Percentiles rank a stretch among this genome's conserved stretches.
phyloP scores from a whole-genome alignment of 2,888 invertebrate species.

The Drosophila stalkeri region DNA sequence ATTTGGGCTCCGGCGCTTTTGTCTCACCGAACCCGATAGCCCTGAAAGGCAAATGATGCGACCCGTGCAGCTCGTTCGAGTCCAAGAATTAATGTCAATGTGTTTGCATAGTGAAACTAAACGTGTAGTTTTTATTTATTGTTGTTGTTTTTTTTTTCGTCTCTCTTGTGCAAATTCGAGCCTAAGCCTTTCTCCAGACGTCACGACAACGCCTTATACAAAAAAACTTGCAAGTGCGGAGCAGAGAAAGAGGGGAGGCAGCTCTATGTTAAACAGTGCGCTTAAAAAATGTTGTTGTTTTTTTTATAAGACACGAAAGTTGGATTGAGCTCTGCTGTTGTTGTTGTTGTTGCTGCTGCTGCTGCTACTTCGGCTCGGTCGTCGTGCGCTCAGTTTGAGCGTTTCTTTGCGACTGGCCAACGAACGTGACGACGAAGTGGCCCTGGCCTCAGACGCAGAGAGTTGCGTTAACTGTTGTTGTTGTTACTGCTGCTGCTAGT shows the following conservation, averaged over 20 bases:
- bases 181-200: constrained; percentile 69
- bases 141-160: neutral
- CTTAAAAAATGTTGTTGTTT: constrained; percentile 16
- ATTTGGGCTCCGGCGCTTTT: constrained; percentile 33
- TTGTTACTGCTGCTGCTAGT: constrained; percentile 22
- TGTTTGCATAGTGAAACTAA: constrained; percentile 59
- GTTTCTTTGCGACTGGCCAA: constrained; percentile 70
- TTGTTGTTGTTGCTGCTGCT: constrained; percentile 4
- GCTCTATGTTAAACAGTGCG: constrained; percentile 17
- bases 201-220: constrained; percentile 27
- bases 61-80: constrained; percentile 20
- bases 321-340: constrained; percentile 37
- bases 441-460: constrained; percentile 48
- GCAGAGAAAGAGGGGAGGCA: constrained; percentile 2
- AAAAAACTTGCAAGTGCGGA: constrained; percentile 11
- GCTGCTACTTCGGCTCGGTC: constrained; percentile 22
- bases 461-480: constrained; percentile 32
- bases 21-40: constrained; percentile 59
- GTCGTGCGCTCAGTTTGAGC: constrained; percentile 69
- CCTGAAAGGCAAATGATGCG: constrained; percentile 59
- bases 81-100: constrained; percentile 71
- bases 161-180: constrained; percentile 25
- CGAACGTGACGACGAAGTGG: constrained; percentile 51
- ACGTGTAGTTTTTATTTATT: neutral
- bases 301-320: constrained; percentile 68